These are phyloP conservation scores for Cliona cf. orientalis DNA, from an alignment of 37 sponge, comb jelly and placozoan genomes.

Conservation along the genomic window DNA sequence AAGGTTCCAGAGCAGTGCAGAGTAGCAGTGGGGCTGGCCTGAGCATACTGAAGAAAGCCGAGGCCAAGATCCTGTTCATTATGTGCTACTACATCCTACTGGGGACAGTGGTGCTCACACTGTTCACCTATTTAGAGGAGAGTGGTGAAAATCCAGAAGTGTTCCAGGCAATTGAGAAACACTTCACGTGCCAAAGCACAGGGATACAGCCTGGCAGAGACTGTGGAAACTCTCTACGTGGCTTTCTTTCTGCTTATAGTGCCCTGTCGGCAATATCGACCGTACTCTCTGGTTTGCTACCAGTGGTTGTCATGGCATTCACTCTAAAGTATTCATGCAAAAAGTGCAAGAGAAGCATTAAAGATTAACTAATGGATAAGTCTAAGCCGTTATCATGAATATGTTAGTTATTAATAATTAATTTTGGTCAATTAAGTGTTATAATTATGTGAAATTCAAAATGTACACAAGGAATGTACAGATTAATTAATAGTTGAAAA, in stretches of 20 bases:
- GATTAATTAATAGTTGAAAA: no score
- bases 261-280: neutral
- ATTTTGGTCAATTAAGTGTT: no score
- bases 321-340: no score
- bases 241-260: neutral
- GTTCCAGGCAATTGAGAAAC: neutral
- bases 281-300: neutral
- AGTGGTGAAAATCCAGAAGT: neutral
- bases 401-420: no score
- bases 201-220: neutral
- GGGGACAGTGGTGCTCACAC: neutral
- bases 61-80: neutral
- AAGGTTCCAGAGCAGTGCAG: no score
- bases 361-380: no score
- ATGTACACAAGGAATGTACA: no score
- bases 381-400: no score
- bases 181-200: neutral
- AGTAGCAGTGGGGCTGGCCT: no score
- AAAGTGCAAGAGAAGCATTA: no score
- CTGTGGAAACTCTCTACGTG: neutral
- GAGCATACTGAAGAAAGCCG: no score
- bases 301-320: neutral
- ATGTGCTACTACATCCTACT: neutral
- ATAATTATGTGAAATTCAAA: no score
- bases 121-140: neutral